Base-by-base conservation (phyloP, 2,797 vertebrate species). In the Brachyalestes nurse region DNA sequence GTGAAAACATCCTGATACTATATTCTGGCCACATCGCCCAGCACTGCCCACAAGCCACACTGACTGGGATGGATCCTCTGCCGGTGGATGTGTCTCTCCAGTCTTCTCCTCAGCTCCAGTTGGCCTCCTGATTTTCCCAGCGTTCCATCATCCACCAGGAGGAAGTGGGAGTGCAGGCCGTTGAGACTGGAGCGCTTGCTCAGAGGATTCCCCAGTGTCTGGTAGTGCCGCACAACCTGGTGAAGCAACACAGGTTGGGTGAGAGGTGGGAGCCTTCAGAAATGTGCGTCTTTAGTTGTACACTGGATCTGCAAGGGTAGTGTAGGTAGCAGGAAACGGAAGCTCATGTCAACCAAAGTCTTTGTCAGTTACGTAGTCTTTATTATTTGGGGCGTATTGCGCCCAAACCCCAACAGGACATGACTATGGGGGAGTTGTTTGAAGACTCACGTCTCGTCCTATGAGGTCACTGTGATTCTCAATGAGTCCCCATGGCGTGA, bases 121-220 rank as follows among this genome's bases (percentile, higher is more conserved):
- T 99, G 97, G 87, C 95, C 96, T 66, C 97, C 97, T 64, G 96
- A 95, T 89, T 96, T 98, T 72, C 97, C 97, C 86, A 97, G 86
- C 1, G 97, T 99, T 13, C 98, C 98, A 73, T 99, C 97, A 72
- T 99, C 98, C 66, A 95, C 96, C 89, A 99, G 88, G 69, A 99
- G 93, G 90, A 99, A 99, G 90, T 98, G 96, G 6, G 97, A 98
- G 89, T 99, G 97, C 93, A 98, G 96, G 88, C 95, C 91, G 79
- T 99, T 99, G 74, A 99, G 95, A 25, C 94, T 94, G 78, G 93
- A 94, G 74, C 96, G 92, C 90, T 98, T 99, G 90, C 96, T 98
- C 80, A 99, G 88, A 5, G 98, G 97, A 81, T 97, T 99, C 42
- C 95, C 93, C 83, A 99, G 88, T 0, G 94, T 94, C 91, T 99